A percentile compares a stretch with the other conserved stretches of the same genome.
These are phyloP conservation scores for Rutpela maculata DNA, from an alignment of 2,888 invertebrate species.

Conservation along the genomic window DNA sequence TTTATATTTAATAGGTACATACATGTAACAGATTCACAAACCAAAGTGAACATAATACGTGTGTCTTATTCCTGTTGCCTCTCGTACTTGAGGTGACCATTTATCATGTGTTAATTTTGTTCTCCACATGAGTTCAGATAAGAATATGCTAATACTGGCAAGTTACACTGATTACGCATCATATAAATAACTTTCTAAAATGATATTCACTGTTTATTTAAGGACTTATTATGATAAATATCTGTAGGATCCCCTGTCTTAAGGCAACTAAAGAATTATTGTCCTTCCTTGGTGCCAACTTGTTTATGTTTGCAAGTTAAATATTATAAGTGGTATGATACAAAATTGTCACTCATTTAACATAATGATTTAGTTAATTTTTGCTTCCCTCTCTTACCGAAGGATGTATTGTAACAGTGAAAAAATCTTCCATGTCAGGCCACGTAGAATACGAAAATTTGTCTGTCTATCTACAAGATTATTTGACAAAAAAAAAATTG, in stretches of 20 bases:
- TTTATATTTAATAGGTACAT: background rate
- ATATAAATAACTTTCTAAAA: constrained; percentile 62
- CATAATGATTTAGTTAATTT: too few relatives aligned
- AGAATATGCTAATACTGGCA: constrained; percentile 62
- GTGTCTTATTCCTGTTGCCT: background rate
- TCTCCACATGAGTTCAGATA: constrained; percentile 60
- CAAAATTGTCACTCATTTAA: background rate
- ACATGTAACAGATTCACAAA: background rate
- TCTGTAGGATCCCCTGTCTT: constrained; percentile 23
- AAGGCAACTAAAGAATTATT: constrained; percentile 34
- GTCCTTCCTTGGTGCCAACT: constrained; percentile 21
- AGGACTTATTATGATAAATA: constrained; percentile 60
- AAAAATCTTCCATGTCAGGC: too few relatives aligned
- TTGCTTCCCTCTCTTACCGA: too few relatives aligned
- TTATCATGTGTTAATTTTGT: constrained; percentile 62
- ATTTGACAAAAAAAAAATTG: too few relatives aligned
- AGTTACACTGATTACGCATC: constrained; percentile 61
- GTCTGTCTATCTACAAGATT: too few relatives aligned
- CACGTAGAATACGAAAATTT: too few relatives aligned
- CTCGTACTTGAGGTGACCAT: constrained; percentile 45
- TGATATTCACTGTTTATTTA: constrained; percentile 60
- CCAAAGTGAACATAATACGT: constrained; percentile 2
- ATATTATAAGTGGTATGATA: background rate
- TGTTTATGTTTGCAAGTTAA: constrained; percentile 11
- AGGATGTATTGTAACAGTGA: too few relatives aligned